These are phyloP conservation scores for Maccullochella peelii DNA, from an alignment of 2,113 vertebrate genomes.

Conservation along the genomic window DNA sequence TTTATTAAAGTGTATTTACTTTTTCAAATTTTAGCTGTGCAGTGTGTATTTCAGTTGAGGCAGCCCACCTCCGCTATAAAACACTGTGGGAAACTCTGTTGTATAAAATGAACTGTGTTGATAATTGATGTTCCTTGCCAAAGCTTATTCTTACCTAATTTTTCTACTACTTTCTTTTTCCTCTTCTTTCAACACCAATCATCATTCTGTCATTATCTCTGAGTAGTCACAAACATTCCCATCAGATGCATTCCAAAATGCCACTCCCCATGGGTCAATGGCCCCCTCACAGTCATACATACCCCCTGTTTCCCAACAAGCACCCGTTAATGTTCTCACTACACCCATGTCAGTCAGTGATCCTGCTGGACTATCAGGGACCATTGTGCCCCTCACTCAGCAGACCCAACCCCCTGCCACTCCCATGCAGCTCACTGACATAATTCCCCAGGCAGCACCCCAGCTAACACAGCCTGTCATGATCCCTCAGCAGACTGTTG, in stretches of 20 bases:
- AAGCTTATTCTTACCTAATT: constrained; percentile 81
- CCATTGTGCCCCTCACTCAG: constrained; percentile 72
- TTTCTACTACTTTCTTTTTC: constrained; percentile 73
- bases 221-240: constrained; percentile 80
- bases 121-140: constrained; percentile 72
- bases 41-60: not conserved
- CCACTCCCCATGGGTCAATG: constrained; percentile 72
- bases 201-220: constrained; percentile 66
- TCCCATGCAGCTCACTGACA: constrained; percentile 78
- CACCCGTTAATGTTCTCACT: constrained; percentile 74
- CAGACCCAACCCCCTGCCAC: constrained; percentile 77
- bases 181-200: constrained; percentile 64
- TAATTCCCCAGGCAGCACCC: constrained; percentile 76
- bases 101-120: constrained; percentile 65
- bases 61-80: constrained; percentile 7
- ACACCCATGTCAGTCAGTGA: constrained; percentile 78
- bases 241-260: constrained; percentile 79
- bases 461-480: constrained; percentile 76
- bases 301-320: constrained; percentile 77
- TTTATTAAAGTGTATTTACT: not conserved
- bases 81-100: constrained; percentile 65
- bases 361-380: constrained; percentile 70
- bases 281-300: constrained; percentile 80
- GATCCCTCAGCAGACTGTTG: constrained; percentile 77
- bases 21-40: not conserved